These are phyloP conservation scores for Campoplex nolae DNA, from an alignment of 2,888 invertebrate species.

Conservation along the genomic window DNA sequence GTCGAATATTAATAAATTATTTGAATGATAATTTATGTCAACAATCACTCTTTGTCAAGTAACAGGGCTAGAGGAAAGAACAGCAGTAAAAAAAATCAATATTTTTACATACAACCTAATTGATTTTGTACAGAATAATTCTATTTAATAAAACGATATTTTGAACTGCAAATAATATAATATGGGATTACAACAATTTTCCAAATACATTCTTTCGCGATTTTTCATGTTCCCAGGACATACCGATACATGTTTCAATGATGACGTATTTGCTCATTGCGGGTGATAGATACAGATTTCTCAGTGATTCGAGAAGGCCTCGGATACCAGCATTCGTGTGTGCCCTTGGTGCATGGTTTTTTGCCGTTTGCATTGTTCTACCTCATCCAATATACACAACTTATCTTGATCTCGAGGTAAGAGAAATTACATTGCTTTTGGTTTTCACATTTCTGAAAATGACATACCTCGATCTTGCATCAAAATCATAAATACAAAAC, in stretches of 20 bases:
- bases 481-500: neutral
- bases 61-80: no score
- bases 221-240: constrained; percentile 86
- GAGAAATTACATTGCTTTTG: constrained; percentile 74
- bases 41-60: no score
- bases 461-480: neutral
- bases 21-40: no score
- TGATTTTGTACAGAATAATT: no score
- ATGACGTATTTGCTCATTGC: constrained; percentile 89
- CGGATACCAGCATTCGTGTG: constrained; percentile 89
- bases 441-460: neutral
- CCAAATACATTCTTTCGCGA: neutral
- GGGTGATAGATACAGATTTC: constrained; percentile 88
- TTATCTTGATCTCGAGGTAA: constrained; percentile 89
- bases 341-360: constrained; percentile 90
- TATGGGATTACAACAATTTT: neutral
- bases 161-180: neutral
- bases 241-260: constrained; percentile 90
- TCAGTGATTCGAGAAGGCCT: constrained; percentile 88
- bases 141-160: neutral
- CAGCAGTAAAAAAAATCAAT: no score
- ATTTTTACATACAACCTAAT: no score
- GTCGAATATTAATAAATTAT: no score
- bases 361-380: constrained; percentile 89
- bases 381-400: constrained; percentile 91